These are phyloP conservation scores for Phallusia fumigata DNA, from an alignment of 23 tunicate species.

Conservation along the genomic window DNA sequence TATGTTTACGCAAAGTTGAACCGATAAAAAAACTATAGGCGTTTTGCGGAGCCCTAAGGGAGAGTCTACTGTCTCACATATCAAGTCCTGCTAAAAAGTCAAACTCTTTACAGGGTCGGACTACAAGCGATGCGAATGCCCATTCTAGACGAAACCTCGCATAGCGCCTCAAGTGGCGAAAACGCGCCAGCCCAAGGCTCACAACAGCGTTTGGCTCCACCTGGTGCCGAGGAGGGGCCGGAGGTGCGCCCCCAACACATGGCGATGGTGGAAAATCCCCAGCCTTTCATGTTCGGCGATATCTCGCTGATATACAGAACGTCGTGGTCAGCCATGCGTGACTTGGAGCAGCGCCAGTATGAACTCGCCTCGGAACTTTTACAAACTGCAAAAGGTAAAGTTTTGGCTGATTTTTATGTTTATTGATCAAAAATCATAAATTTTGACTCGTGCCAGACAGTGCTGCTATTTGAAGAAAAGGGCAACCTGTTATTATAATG, in stretches of 20 bases:
- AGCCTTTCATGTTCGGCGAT: neutral
- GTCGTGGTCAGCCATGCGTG: conserved; percentile 52
- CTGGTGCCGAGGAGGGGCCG: neutral
- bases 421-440: too few relatives aligned
- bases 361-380: conserved; percentile 48
- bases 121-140: conserved; percentile 65
- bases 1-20: too few relatives aligned
- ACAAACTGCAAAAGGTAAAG: conserved; percentile 77
- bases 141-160: conserved; percentile 30
- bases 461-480: too few relatives aligned
- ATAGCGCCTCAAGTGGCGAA: conserved; percentile 1
- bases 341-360: conserved; percentile 60
- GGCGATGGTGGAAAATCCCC: neutral
- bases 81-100: too few relatives aligned
- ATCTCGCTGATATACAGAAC: conserved; percentile 12
- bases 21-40: too few relatives aligned
- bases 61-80: too few relatives aligned
- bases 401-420: too few relatives aligned
- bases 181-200: neutral
- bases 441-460: too few relatives aligned
- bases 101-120: too few relatives aligned
- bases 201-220: neutral
- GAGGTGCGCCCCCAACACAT: neutral
- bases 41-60: too few relatives aligned
- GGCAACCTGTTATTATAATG: too few relatives aligned